Percentiles rank a stretch among this genome's conserved stretches.
Conservation (phyloP, 2,113 vertebrate species). For the Leptobrachium ailaonicum region DNA sequence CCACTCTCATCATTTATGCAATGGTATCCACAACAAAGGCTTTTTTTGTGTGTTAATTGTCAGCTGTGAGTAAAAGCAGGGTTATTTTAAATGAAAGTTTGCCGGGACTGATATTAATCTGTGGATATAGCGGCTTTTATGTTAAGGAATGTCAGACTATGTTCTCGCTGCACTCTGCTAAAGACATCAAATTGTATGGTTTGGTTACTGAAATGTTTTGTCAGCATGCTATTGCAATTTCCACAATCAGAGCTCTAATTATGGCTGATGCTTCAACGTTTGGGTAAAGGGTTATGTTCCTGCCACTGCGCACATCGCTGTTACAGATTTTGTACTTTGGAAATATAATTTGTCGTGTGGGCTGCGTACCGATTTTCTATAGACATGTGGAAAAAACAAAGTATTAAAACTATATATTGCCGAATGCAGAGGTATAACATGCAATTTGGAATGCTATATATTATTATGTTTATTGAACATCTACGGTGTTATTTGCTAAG, state of each 20-base stretch:
- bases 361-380: constrained; percentile 10
- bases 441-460: constrained; percentile 10
- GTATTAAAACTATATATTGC: constrained; percentile 15
- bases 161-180: constrained; percentile 28
- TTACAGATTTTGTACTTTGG: constrained; percentile 24
- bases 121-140: constrained; percentile 26
- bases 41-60: constrained; percentile 23
- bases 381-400: constrained; percentile 4
- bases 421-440: neutral
- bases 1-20: constrained; percentile 50
- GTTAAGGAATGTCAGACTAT: constrained; percentile 40
- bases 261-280: constrained; percentile 30
- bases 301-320: constrained; percentile 22
- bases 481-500: no score
- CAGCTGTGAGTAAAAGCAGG: constrained; percentile 36
- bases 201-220: constrained; percentile 48
- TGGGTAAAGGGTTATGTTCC: constrained; percentile 26
- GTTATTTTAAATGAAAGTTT: constrained; percentile 38
- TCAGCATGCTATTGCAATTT: constrained; percentile 42
- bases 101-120: constrained; percentile 13
- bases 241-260: constrained; percentile 37
- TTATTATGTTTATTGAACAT: no score
- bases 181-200: constrained; percentile 47
- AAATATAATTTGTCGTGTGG: constrained; percentile 29
- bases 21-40: constrained; percentile 30